Evolutionary conservation across 2,888 invertebrate species (phyloP).

Genomic region (Dynastes grantii): DNA sequence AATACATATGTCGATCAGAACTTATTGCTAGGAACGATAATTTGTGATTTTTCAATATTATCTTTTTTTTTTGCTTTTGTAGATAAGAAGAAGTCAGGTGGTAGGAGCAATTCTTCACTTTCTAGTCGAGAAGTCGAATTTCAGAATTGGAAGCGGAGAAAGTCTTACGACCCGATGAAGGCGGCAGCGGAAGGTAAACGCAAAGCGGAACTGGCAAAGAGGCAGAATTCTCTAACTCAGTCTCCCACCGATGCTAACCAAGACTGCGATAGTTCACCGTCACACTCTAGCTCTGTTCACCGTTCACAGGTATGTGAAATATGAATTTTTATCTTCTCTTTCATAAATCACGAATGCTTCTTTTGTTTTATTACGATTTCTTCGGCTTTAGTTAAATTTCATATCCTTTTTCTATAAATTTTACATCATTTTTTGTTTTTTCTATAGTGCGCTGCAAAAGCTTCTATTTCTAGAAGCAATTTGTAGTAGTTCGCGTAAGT

Average conservation of each 20-base stretch:
- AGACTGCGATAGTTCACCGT: slow-evolving; percentile 69
- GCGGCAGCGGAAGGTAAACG: slow-evolving; percentile 91
- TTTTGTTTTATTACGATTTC: too few relatives aligned
- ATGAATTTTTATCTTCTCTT: slow-evolving; percentile 26
- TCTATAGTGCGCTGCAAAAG: slow-evolving; percentile 35
- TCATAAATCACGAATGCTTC: too few relatives aligned
- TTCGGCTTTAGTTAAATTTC: background rate
- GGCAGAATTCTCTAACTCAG: slow-evolving; percentile 67
- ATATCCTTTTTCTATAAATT: background rate
- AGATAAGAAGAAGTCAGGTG: slow-evolving; percentile 74
- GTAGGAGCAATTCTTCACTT: slow-evolving; percentile 80
- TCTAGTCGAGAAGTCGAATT: slow-evolving; percentile 87
- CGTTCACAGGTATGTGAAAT: slow-evolving; percentile 66
- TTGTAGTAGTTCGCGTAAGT: slow-evolving; percentile 38
- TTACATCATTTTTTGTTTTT: slow-evolving; percentile 4
- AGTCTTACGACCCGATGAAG: slow-evolving; percentile 96
- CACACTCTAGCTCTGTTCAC: slow-evolving; percentile 70
- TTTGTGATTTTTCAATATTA: too few relatives aligned
- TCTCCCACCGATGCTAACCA: slow-evolving; percentile 66
- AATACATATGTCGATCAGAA: too few relatives aligned
- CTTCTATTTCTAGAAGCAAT: slow-evolving; percentile 43
- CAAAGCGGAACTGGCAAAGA: slow-evolving; percentile 75
- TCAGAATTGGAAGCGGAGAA: slow-evolving; percentile 96
- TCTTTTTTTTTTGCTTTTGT: background rate
- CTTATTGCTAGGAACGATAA: too few relatives aligned